These are phyloP conservation scores for Hemibagrus guttatus DNA, from an alignment of 2,797 vertebrate genomes.

Conservation along the genomic window DNA sequence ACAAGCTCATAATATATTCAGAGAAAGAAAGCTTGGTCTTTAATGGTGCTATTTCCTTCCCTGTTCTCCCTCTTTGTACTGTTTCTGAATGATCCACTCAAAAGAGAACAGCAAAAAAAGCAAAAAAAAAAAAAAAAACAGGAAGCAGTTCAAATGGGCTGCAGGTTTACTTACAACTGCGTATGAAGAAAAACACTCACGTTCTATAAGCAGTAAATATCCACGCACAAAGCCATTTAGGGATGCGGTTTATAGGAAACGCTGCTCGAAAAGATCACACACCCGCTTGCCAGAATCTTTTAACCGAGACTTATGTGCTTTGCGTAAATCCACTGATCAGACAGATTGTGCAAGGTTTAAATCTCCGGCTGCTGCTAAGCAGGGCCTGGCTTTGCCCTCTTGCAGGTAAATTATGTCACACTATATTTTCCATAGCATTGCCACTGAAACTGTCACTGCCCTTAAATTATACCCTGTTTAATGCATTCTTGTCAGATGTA, in stretches of 20 bases:
- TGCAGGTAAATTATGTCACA: constrained; percentile 46
- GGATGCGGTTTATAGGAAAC: constrained; percentile 11
- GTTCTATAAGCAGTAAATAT: background rate
- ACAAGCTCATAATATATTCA: background rate
- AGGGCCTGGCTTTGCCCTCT: constrained; percentile 10
- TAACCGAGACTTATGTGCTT: constrained; percentile 31
- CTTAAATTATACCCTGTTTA: constrained; percentile 70
- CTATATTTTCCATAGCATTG: constrained; percentile 53
- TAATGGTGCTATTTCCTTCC: too few species aligned
- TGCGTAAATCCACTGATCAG: constrained; percentile 22
- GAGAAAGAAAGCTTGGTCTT: background rate
- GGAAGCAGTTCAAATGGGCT: background rate
- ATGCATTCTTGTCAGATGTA: constrained; percentile 69
- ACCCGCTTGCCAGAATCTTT: constrained; percentile 2
- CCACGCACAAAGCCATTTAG: constrained; percentile 1
- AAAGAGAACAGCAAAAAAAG: background rate
- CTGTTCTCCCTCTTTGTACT: too few species aligned
- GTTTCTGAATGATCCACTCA: background rate
- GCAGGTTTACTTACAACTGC: background rate
- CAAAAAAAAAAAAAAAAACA: background rate
- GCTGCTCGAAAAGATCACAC: constrained; percentile 11
- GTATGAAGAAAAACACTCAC: background rate
- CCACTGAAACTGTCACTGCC: constrained; percentile 53
- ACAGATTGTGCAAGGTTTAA: constrained; percentile 31
- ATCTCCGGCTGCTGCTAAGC: constrained; percentile 9